Evolutionary conservation across 2,797 vertebrate genomes (phyloP), one percentile per base, ranked within the genome.

Genomic region (Manis javanica): DNA sequence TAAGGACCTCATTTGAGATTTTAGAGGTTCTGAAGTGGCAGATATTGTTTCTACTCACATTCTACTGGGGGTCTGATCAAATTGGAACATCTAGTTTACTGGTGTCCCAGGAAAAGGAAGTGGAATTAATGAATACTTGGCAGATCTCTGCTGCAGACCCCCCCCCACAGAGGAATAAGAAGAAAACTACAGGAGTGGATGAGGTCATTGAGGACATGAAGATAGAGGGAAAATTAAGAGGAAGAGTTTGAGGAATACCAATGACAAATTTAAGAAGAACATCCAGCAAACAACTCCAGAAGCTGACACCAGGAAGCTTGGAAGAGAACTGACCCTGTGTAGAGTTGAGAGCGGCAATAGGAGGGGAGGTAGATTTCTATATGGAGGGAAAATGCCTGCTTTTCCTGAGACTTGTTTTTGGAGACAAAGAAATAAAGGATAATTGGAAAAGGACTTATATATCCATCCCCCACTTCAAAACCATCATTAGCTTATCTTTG

Each of bases 401-500:
- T 90, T 72, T 84, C 39, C 11, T 90, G 68, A 87, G 34, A 79
- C 10, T 87, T 90, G 84, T 90, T 90, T 92, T 97, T 75, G 39
- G 49, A 49, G 13, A 87, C 77, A 90, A 92, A 91, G 19, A 87
- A 51, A 24, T 69, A 29, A 37, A 66, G 29, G 16, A 29, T 77
- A 63, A 90, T 46, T 81, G 61, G 34, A 46, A 91, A 92, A 94
- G 10, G 49, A 66, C 24, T 91, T 61, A n/a, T 12, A n/a, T 23
- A 49, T 23, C 64, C 71, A 39, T 49, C 55, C 3, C 12, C 78
- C 49, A 94, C 34, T 26, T 94, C 49, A 83, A 91, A 91, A 82
- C 29, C 29, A 61, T 34, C 39, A 94, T n/a, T 84, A 37, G 18
- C 12, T 53, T 23, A 71, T 66, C 16, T 75, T 90, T 53, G 39